phyloP scores from a whole-genome alignment of 2,113 vertebrate species.

The Microtus montanus region DNA sequence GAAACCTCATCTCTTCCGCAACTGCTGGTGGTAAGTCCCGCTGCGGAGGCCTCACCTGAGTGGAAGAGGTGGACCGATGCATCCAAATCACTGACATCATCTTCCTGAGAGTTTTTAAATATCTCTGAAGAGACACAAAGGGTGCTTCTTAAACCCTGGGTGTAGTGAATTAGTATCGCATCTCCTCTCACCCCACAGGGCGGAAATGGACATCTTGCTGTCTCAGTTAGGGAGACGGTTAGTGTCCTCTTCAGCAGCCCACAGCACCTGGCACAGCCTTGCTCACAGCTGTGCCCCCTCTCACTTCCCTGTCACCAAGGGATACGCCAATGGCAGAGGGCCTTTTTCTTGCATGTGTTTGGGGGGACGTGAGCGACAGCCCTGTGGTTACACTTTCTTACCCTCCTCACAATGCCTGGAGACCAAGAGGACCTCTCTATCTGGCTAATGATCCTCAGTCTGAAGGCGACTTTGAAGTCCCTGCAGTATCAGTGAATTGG shows the following conservation, averaged over 20 bases:
- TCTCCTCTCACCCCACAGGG: not conserved
- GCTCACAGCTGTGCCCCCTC: not conserved
- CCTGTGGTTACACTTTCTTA: not conserved
- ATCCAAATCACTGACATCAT: not conserved
- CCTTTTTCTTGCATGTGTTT: not conserved
- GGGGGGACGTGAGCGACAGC: not conserved
- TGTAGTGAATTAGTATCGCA: not conserved
- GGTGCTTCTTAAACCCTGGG: not conserved
- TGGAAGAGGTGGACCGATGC: rapidly evolving
- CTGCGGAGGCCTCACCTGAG: not conserved
- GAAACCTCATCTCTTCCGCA: not conserved
- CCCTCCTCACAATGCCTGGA: not conserved
- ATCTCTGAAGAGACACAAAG: not conserved
- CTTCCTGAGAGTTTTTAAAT: not conserved
- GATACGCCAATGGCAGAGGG: not conserved
- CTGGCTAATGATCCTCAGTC: not conserved
- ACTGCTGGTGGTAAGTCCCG: not conserved
- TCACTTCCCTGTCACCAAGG: not conserved
- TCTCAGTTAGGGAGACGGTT: not conserved
- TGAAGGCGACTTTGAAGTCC: not conserved
- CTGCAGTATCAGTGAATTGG: no score
- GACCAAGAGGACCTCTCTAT: not conserved
- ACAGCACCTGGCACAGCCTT: not conserved
- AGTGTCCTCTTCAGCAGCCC: not conserved
- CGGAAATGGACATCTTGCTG: not conserved